A percentile compares a stretch with the other conserved stretches of the same genome.
phyloP scores from a whole-genome alignment of 92 coral and sea anemone species.

The Epizoanthus rinbou region DNA sequence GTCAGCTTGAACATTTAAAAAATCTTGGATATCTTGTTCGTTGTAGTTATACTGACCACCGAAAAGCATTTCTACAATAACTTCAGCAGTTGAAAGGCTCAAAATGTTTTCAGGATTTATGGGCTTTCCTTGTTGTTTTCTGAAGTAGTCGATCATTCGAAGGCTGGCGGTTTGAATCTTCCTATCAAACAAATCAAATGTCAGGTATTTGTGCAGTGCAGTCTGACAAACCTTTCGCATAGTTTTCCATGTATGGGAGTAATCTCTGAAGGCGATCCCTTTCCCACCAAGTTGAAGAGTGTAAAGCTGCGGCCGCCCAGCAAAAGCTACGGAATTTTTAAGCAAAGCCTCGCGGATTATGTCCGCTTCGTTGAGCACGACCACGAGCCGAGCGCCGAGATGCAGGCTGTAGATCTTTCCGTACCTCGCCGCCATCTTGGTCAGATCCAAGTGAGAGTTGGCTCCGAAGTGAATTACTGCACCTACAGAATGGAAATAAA shows the following conservation, averaged over 20 bases:
- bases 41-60: background rate
- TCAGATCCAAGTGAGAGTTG: no score
- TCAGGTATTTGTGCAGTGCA: conserved; percentile 24
- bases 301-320: conserved; percentile 69
- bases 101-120: background rate
- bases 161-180: conserved; percentile 11
- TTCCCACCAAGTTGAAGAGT: conserved; percentile 47
- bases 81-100: background rate
- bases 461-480: no score
- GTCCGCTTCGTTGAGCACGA: no score
- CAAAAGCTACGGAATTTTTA: conserved; percentile 51
- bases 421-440: no score
- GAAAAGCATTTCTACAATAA: conserved; percentile 13
- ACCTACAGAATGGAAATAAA: no score
- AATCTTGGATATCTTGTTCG: no score
- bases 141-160: conserved; percentile 3
- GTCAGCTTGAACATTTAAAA: no score
- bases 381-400: no score
- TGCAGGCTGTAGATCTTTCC: no score
- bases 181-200: background rate
- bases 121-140: conserved; percentile 4
- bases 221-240: conserved; percentile 28
- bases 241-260: conserved; percentile 40
- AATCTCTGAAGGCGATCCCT: conserved; percentile 27
- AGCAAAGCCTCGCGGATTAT: no score